These are phyloP conservation scores for Drosophila melanocephala DNA, from an alignment of 2,888 invertebrate genomes.

Conservation along the genomic window DNA sequence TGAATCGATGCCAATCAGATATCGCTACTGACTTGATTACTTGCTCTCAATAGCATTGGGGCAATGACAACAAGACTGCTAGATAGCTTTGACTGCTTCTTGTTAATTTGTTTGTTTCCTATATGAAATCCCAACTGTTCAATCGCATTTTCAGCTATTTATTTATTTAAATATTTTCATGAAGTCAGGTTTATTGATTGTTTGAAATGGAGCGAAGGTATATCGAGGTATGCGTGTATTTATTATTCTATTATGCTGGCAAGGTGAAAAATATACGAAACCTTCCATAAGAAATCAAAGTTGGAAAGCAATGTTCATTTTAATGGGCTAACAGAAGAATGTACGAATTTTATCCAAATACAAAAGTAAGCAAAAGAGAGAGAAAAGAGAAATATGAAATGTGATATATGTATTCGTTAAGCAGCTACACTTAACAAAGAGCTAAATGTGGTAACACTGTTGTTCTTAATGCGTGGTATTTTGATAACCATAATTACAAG, in stretches of 20 bases:
- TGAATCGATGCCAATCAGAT: not conserved
- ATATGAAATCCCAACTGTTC: not conserved
- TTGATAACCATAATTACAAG: conserved; percentile 38
- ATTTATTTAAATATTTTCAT: not conserved
- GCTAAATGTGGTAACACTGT: not conserved
- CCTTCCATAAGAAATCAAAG: too few species aligned
- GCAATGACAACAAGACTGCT: not conserved
- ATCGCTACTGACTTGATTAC: not conserved
- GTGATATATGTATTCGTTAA: not conserved
- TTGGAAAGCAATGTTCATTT: not conserved
- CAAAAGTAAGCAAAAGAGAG: not conserved
- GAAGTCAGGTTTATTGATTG: not conserved
- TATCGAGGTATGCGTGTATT: not conserved
- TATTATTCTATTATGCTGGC: not conserved
- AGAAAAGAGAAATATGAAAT: not conserved
- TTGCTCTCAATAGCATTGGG: not conserved
- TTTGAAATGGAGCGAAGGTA: not conserved
- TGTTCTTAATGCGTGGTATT: conserved; percentile 3
- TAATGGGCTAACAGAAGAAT: not conserved
- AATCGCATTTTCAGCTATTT: not conserved
- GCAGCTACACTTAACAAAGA: not conserved
- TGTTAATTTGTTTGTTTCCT: not conserved
- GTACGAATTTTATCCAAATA: not conserved
- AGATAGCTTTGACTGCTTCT: not conserved
- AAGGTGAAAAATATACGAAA: not conserved